Conservation (phyloP, 1,140 invertebrate genomes). For the Brachionus manjavacas region DNA sequence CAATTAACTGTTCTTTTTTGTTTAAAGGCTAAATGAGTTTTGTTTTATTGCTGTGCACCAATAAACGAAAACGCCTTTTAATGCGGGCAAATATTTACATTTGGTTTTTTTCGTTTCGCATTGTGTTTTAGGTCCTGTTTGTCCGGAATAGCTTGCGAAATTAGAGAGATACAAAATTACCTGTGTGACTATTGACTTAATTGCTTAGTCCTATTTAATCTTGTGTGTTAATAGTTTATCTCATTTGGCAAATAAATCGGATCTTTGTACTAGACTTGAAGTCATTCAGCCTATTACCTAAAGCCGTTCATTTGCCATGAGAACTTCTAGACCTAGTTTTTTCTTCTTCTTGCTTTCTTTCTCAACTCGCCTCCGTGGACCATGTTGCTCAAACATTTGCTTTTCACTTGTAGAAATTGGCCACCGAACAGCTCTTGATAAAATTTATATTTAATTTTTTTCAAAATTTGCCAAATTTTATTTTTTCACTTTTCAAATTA, state of each 20-base stretch:
- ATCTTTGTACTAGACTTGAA: neutral
- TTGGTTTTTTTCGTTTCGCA: neutral
- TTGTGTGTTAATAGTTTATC: conserved; percentile 30
- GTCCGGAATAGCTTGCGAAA: conserved; percentile 16
- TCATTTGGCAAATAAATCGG: conserved; percentile 24
- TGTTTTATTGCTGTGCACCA: conserved; percentile 9
- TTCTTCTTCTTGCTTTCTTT: neutral
- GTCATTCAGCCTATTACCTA: neutral
- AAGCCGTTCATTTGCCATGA: neutral
- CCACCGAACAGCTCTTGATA: neutral
- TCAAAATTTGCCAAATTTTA: too few species aligned
- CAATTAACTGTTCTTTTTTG: conserved; percentile 17
- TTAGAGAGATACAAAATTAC: neutral
- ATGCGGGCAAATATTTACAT: conserved; percentile 7
- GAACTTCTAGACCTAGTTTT: neutral
- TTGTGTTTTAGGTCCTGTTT: conserved; percentile 5
- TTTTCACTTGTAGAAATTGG: neutral
- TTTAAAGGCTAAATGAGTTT: neutral
- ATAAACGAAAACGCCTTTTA: conserved; percentile 27
- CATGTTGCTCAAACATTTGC: neutral
- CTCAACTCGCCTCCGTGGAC: neutral
- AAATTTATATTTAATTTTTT: too few species aligned
- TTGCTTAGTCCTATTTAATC: neutral
- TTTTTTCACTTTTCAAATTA: too few species aligned
- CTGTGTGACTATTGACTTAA: conserved; percentile 21